phyloP scores from a whole-genome alignment of 2,797 vertebrate species.

The Coregonus suidteri region DNA sequence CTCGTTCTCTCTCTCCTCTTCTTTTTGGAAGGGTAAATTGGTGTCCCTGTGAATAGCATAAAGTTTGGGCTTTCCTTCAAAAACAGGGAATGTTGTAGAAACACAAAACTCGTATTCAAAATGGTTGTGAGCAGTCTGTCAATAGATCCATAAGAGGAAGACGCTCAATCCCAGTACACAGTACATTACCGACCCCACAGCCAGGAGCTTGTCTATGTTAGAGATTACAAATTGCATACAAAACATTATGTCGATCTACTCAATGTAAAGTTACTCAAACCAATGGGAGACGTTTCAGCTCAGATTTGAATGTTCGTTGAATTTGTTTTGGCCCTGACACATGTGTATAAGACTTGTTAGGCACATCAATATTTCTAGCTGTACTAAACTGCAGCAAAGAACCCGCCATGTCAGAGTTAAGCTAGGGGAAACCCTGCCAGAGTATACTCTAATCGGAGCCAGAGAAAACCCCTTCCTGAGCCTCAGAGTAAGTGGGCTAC shows the following conservation, averaged over 20 bases:
- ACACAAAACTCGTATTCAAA: conserved; percentile 52
- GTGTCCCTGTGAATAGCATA: too few relatives aligned
- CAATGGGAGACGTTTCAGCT: background rate
- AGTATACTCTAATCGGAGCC: background rate
- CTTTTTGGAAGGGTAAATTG: too few relatives aligned
- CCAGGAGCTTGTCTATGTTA: background rate
- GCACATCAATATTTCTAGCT: background rate
- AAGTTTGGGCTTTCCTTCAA: too few relatives aligned
- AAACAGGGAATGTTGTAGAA: conserved; percentile 50
- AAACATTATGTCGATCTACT: background rate
- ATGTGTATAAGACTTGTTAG: background rate
- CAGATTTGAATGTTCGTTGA: background rate
- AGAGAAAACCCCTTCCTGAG: conserved; percentile 22
- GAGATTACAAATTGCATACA: background rate
- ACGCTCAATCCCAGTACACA: background rate
- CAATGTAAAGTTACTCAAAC: background rate
- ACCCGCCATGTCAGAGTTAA: background rate
- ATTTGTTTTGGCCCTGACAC: background rate
- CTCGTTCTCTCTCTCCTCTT: too few relatives aligned
- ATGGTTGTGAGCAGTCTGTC: conserved; percentile 42
- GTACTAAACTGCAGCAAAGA: too few relatives aligned
- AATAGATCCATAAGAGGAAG: too few relatives aligned
- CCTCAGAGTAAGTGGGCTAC: conserved; percentile 35
- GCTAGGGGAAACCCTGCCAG: background rate
- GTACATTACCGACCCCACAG: too few relatives aligned